Evolutionary conservation across 2,888 invertebrate genomes (phyloP).

Genomic region (Osedax frankpressi): DNA sequence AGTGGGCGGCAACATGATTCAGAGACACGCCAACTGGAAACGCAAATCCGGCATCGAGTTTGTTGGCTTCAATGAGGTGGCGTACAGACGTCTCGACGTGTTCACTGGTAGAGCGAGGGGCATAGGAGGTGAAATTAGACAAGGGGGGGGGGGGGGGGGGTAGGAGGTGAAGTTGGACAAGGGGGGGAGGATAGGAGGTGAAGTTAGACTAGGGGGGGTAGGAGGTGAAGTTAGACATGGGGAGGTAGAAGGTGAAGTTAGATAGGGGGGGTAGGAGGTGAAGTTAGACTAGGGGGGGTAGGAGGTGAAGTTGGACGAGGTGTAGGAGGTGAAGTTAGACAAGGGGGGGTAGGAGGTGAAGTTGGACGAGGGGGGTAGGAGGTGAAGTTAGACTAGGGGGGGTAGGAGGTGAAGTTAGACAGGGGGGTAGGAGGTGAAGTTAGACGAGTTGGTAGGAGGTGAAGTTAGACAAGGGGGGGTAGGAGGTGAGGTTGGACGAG

Average conservation of each 20-base stretch:
- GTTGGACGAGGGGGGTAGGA: neutral
- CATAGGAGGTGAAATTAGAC: neutral
- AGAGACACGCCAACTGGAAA: constrained; percentile 98
- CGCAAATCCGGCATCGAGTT: constrained; percentile 68
- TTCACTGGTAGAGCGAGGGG: constrained; percentile 51
- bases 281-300: neutral
- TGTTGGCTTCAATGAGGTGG: constrained; percentile 75
- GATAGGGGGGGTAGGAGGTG: neutral
- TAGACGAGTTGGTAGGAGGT: neutral
- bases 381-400: neutral
- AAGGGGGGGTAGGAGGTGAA: neutral
- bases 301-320: neutral
- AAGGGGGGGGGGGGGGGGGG: neutral
- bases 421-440: neutral
- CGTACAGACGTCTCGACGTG: constrained; percentile 83
- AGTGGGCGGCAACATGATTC: constrained; percentile 97
- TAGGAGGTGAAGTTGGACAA: neutral
- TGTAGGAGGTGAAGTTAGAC: neutral
- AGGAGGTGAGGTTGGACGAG: neutral
- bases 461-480: neutral
- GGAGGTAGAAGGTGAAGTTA: neutral
- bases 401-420: neutral
- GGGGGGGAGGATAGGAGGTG: neutral
- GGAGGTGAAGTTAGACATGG: neutral
- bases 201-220: neutral